Conservation (phyloP, 2,888 invertebrate genomes). For the Ischnura elegans region DNA sequence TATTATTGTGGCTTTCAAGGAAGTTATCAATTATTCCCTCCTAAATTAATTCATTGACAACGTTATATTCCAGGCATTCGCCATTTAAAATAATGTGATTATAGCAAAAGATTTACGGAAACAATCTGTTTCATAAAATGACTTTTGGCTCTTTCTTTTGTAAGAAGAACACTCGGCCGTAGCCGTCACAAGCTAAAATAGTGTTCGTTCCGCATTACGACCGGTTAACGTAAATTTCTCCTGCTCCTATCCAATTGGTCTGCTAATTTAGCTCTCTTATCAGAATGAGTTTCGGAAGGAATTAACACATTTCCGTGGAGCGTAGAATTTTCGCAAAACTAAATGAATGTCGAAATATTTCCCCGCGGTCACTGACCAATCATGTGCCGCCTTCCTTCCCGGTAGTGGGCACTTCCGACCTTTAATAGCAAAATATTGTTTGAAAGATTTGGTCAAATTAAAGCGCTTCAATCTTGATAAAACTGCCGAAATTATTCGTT, state of each 20-base stretch:
- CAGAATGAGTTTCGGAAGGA: slow-evolving; percentile 43
- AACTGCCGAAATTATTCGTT: not conserved
- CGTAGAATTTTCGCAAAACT: slow-evolving; percentile 32
- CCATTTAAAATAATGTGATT: too few relatives aligned
- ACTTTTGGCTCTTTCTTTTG: too few relatives aligned
- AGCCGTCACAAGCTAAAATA: not conserved
- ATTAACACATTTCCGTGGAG: not conserved
- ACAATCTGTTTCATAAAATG: too few relatives aligned
- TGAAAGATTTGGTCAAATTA: slow-evolving; percentile 13
- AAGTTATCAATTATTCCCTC: too few relatives aligned
- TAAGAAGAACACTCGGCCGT: not conserved
- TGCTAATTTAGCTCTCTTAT: slow-evolving; percentile 31
- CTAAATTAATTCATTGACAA: too few relatives aligned
- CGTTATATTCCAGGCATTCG: too few relatives aligned
- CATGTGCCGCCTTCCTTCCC: slow-evolving; percentile 52
- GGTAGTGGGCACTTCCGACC: slow-evolving; percentile 52
- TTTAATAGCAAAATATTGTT: not conserved
- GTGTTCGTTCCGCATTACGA: not conserved
- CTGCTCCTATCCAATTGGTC: not conserved
- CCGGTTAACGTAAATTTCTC: too few relatives aligned
- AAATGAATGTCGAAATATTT: not conserved
- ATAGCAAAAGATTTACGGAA: too few relatives aligned
- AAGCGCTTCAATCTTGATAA: not conserved
- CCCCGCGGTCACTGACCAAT: slow-evolving; percentile 11
- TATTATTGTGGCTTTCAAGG: too few relatives aligned